Evolutionary conservation across 2,888 invertebrate genomes (phyloP).

Genomic region (Diaphora mendica): DNA sequence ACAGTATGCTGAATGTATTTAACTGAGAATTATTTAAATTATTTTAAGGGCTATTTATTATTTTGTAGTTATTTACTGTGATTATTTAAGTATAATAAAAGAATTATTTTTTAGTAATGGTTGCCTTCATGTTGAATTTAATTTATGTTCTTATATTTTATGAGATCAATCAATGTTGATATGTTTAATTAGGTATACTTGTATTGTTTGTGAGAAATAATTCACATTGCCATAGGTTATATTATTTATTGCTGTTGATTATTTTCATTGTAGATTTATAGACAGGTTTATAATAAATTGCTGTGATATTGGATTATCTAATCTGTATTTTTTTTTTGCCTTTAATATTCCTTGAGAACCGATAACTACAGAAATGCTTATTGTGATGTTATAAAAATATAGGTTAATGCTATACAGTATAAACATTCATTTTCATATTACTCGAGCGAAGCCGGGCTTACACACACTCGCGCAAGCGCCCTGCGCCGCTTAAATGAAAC

Average conservation of each 20-base stretch:
- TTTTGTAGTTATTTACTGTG: background rate
- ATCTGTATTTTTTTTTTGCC: too few species aligned
- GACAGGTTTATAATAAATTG: slow-evolving; percentile 35
- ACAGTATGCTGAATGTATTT: background rate
- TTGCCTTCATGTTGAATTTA: background rate
- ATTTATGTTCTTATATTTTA: background rate
- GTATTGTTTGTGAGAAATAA: background rate
- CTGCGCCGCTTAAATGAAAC: too few species aligned
- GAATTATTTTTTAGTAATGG: background rate
- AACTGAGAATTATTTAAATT: background rate
- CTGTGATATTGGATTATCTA: slow-evolving; percentile 54
- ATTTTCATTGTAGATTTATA: slow-evolving; percentile 3
- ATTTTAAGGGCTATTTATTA: slow-evolving; percentile 7
- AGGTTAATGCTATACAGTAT: too few species aligned
- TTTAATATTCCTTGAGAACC: too few species aligned
- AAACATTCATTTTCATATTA: too few species aligned
- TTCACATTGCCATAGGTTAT: background rate
- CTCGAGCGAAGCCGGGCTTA: too few species aligned
- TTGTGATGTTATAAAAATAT: too few species aligned
- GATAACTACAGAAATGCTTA: too few species aligned
- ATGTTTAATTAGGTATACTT: background rate
- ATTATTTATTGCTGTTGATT: slow-evolving; percentile 1
- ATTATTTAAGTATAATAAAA: slow-evolving; percentile 6
- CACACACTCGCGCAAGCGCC: too few species aligned
- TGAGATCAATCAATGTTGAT: background rate